phyloP scores from a whole-genome alignment of 2,113 vertebrate species.

The Etheostoma cragini region DNA sequence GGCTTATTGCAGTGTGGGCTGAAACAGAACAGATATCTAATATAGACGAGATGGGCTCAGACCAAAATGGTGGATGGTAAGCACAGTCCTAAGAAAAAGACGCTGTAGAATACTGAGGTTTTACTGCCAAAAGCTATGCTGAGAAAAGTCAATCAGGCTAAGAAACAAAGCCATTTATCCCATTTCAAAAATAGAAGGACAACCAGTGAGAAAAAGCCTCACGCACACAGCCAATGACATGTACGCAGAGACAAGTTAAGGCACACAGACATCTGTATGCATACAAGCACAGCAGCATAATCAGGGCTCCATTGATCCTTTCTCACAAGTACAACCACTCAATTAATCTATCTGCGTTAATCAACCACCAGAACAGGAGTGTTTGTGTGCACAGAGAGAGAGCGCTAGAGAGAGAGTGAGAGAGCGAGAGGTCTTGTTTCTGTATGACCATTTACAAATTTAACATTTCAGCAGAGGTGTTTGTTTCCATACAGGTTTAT shows the following conservation, averaged over 20 bases:
- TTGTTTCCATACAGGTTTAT: no score
- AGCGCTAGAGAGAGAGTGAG: no score
- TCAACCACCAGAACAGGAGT: no score
- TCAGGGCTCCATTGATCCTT: neutral
- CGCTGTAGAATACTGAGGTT: conserved; percentile 2
- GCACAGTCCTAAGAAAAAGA: conserved; percentile 47
- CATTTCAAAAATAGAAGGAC: conserved; percentile 33
- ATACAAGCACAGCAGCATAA: neutral
- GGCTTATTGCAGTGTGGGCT: conserved; percentile 77
- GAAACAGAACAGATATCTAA: conserved; percentile 70
- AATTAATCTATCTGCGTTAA: no score
- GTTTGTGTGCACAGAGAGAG: no score
- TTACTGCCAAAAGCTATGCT: conserved; percentile 34
- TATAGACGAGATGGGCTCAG: conserved; percentile 64
- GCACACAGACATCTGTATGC: neutral
- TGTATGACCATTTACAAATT: no score
- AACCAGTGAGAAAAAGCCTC: conserved; percentile 12
- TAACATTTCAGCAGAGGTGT: no score
- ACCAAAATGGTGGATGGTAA: conserved; percentile 71
- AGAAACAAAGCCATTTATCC: conserved; percentile 28
- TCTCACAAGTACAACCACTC: conserved; percentile 14
- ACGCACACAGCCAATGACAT: neutral
- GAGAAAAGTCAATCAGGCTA: conserved; percentile 27
- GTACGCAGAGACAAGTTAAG: neutral
- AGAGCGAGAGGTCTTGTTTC: no score